These are phyloP conservation scores for Volucella bombylans DNA, from an alignment of 2,888 invertebrate genomes.

Conservation along the genomic window DNA sequence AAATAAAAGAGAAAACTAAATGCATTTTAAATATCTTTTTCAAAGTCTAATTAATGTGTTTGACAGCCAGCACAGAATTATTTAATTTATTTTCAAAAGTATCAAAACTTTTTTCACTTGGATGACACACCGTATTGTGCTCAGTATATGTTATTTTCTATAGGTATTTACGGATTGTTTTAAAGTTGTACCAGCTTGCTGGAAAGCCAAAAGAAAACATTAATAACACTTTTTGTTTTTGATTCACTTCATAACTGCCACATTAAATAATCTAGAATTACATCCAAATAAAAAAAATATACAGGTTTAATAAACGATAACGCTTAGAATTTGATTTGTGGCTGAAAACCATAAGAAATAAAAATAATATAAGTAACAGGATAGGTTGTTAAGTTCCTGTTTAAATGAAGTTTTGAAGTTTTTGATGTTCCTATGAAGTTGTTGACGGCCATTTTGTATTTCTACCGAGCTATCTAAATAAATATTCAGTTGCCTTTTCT, in stretches of 20 bases:
- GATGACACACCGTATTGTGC: conserved; percentile 28
- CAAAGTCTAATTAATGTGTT: conserved; percentile 32
- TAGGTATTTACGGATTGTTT: no score
- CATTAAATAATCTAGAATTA: conserved; percentile 43
- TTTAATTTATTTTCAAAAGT: conserved; percentile 57
- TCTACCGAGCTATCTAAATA: conserved; percentile 88
- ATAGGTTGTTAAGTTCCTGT: conserved; percentile 56
- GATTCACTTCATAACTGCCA: conserved; percentile 46
- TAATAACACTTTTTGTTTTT: conserved; percentile 44
- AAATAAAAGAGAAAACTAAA: conserved; percentile 54
- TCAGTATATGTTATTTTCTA: conserved; percentile 10
- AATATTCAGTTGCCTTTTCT: conserved; percentile 94
- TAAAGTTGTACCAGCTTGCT: conserved; percentile 11
- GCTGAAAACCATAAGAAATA: conserved; percentile 36
- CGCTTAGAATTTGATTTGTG: conserved; percentile 58
- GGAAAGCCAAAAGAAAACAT: conserved; percentile 44
- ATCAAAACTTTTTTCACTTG: conserved; percentile 33
- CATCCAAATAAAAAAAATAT: conserved; percentile 58
- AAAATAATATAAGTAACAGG: conserved; percentile 64
- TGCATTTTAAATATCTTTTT: conserved; percentile 56
- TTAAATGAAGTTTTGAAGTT: conserved; percentile 36
- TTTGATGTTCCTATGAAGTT: conserved; percentile 48
- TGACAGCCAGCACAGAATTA: conserved; percentile 34
- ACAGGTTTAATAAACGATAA: conserved; percentile 49
- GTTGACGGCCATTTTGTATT: conserved; percentile 55